Base-by-base conservation (phyloP, 1,140 invertebrate species). In the Calliopsis andreniformis region DNA sequence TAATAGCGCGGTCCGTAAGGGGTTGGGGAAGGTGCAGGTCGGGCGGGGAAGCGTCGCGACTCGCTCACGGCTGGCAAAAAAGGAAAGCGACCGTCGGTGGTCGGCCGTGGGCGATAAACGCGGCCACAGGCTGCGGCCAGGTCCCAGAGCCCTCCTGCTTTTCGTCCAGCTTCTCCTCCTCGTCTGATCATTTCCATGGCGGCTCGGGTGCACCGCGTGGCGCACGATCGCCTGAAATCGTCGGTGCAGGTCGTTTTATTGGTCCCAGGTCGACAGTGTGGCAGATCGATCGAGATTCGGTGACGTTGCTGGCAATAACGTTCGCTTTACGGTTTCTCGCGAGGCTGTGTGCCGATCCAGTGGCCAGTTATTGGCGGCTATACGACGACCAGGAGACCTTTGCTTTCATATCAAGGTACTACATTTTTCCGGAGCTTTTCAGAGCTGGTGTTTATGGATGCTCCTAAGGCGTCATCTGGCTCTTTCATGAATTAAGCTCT, bases 21-120 rank as follows among this genome's bases (percentile, higher is more conserved):
- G 32, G 4, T 70, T 55, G 12, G 39, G 18, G 49, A 14, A 18
- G 55, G 45, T 7, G 49, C 14, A 43, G 6, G 14, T 32, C n/a
- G n/a, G 30, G 28, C 10, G 49, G 43, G 47, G 49, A 49, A 53
- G 58, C 35, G 49, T 51, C 42, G 42, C 61, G 51, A 62, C 63
- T 71, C 59, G 32, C 18, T 42, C 39, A 35, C 72, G 28, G 35
- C 30, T n/a, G 16, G 23, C 59, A 63, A 79, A 83, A 77, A 80
- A 72, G 56, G 7, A 84, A 51, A 32, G 25, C 49, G 30, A 25
- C 25, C 55, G n/a, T 32, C 8, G 58, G 53, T 49, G 51, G 70
- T 45, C 81, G 45, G 39, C 20, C 66, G 70, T 68, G 78, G 69
- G 14, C 76, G 78, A 86, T 85, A 85, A 78, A 83, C 56, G 70